Conservation (phyloP, 1,140 invertebrate species). For the Amphibalanus amphitrite region DNA sequence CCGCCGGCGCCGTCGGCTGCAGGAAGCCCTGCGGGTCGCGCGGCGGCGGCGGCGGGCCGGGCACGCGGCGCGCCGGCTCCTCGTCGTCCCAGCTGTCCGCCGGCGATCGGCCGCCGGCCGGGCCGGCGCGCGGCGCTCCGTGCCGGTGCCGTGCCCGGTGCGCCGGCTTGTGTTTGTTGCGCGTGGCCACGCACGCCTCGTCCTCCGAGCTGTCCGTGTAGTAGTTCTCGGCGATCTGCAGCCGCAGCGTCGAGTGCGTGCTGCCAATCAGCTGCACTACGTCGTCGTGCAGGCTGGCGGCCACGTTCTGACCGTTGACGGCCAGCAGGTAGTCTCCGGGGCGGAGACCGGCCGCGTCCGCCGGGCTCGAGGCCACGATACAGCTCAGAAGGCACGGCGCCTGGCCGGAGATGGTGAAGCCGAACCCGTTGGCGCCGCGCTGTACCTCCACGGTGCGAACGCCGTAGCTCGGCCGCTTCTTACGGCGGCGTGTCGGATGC, state of each 20-base stretch:
- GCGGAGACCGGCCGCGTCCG: conserved; percentile 62
- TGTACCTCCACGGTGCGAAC: conserved; percentile 68
- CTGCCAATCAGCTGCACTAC: conserved; percentile 76
- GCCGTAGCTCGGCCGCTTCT: conserved; percentile 34
- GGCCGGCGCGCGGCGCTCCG: conserved; percentile 18
- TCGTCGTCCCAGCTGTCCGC: conserved; percentile 6
- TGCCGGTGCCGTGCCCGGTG: conserved; percentile 30
- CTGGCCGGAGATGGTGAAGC: conserved; percentile 85
- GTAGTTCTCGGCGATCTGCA: conserved; percentile 76
- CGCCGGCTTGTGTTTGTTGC: conserved; percentile 38
- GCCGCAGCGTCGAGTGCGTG: conserved; percentile 53
- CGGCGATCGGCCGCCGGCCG: neutral
- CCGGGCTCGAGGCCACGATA: conserved; percentile 66
- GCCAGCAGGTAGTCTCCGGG: conserved; percentile 80
- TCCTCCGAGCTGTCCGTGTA: conserved; percentile 59
- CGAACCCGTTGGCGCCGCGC: conserved; percentile 67
- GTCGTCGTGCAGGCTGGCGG: conserved; percentile 74
- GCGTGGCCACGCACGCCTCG: conserved; percentile 36
- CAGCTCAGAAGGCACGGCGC: conserved; percentile 75
- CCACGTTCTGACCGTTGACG: conserved; percentile 76
- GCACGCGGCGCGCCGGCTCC: conserved; percentile 8
- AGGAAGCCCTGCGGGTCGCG: conserved; percentile 10
- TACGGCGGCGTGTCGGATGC: too few species aligned
- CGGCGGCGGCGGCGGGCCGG: conserved; percentile 4
- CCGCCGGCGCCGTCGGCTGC: conserved; percentile 4